Conservation (phyloP, 2,113 vertebrate genomes). For the Entomyzon cyanotis region DNA sequence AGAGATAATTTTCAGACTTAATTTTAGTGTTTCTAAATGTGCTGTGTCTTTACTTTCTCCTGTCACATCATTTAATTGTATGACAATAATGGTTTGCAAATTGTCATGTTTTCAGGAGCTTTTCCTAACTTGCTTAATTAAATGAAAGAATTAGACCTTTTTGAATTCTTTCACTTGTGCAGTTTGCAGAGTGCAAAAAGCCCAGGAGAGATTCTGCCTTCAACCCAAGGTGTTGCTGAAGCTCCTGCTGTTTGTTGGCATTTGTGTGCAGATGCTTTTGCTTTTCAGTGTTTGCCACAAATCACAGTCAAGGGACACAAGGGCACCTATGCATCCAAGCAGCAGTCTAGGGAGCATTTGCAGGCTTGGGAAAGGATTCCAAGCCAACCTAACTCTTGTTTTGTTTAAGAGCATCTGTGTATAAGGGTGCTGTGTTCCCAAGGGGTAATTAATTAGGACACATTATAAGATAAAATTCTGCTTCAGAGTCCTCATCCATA, state of each 20-base stretch:
- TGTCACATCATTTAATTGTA: constrained; percentile 26
- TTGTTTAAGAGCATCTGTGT: not conserved
- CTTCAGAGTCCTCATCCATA: not conserved
- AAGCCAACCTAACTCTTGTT: not conserved
- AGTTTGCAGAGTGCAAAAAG: not conserved
- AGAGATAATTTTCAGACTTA: constrained; percentile 24
- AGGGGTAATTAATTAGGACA: not conserved
- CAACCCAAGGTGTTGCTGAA: fast-evolving
- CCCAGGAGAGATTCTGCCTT: not conserved
- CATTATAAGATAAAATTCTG: not conserved
- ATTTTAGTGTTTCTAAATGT: not conserved
- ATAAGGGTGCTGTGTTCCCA: not conserved
- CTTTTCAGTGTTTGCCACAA: not conserved
- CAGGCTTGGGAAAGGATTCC: not conserved
- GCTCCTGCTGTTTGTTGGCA: not conserved
- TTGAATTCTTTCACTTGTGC: not conserved
- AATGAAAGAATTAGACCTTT: not conserved
- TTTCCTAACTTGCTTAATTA: not conserved
- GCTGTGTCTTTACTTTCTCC: constrained; percentile 19
- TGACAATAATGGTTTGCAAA: not conserved
- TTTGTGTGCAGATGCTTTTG: not conserved
- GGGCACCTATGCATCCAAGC: not conserved
- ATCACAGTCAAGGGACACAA: not conserved
- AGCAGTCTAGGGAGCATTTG: not conserved
- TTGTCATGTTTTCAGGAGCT: not conserved